A percentile compares a stretch with the other conserved stretches of the same genome.
phyloP scores from a whole-genome alignment of 2,888 invertebrate species.

The Theristus sp. region DNA sequence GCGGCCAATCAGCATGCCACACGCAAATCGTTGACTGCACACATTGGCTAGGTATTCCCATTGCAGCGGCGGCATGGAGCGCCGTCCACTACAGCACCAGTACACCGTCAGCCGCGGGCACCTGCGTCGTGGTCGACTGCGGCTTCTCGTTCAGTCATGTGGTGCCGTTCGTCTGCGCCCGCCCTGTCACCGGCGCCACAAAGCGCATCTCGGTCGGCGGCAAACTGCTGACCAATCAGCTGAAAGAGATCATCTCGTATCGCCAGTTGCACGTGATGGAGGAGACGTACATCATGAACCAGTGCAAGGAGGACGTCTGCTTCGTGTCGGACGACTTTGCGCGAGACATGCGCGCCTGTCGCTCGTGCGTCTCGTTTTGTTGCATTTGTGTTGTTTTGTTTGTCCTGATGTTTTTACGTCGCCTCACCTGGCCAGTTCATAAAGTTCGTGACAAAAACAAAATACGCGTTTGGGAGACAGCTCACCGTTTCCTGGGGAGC shows the following conservation, averaged over 20 bases:
- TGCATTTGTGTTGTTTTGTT: background rate
- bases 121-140: slow-evolving; percentile 59
- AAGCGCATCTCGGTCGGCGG: slow-evolving; percentile 50
- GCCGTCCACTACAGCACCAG: background rate
- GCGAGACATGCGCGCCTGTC: slow-evolving; percentile 45
- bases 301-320: slow-evolving; percentile 90
- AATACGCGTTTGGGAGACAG: no score
- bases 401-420: background rate
- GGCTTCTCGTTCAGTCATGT: slow-evolving; percentile 91
- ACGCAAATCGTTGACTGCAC: no score
- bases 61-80: no score
- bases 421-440: background rate
- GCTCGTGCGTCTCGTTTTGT: background rate
- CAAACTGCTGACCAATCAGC: slow-evolving; percentile 83
- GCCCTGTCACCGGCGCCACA: slow-evolving; percentile 16
- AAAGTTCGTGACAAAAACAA: no score
- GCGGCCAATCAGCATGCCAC: no score
- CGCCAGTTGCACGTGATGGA: slow-evolving; percentile 60
- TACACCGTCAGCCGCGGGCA: background rate
- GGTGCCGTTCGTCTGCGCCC: slow-evolving; percentile 64
- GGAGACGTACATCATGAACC: slow-evolving; percentile 92
- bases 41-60: no score
- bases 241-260: slow-evolving; percentile 92
- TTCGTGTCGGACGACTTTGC: slow-evolving; percentile 69
- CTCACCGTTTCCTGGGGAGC: no score